Evolutionary conservation across 2,113 vertebrate species (phyloP).

Genomic region (Erythrolamprus reginae): DNA sequence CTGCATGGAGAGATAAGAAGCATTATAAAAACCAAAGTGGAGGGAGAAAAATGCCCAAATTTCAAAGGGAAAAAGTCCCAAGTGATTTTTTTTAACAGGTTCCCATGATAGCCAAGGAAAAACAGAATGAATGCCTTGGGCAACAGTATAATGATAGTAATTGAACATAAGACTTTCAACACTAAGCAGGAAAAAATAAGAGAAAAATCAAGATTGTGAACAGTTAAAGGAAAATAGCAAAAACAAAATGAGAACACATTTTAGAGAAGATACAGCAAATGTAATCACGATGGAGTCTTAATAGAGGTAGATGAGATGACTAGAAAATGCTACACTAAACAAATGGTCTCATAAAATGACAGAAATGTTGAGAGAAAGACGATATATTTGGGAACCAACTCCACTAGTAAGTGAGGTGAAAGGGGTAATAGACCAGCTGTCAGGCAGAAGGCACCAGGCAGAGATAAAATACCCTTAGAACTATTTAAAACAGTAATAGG

Average conservation of each 20-base stretch:
- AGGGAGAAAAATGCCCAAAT: neutral
- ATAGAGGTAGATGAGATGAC: neutral
- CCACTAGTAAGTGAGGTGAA: neutral
- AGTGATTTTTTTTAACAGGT: neutral
- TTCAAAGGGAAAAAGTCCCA: neutral
- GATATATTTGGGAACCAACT: neutral
- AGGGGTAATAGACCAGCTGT: neutral
- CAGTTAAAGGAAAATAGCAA: neutral
- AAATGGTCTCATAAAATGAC: neutral
- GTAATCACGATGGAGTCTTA: neutral
- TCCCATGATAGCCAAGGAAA: neutral
- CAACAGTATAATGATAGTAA: neutral
- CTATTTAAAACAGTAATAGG: neutral
- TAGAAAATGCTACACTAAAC: neutral
- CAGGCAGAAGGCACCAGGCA: neutral
- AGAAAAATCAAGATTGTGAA: neutral
- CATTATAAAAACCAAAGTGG: neutral
- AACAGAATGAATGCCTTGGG: neutral
- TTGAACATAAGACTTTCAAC: neutral
- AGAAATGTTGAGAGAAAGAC: neutral
- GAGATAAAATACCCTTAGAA: neutral
- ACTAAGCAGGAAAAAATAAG: neutral
- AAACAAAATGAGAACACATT: neutral
- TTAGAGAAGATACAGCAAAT: neutral
- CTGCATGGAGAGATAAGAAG: neutral